These are phyloP conservation scores for Corythornis leucogaster DNA, from an alignment of 2,797 vertebrate genomes.

Conservation along the genomic window DNA sequence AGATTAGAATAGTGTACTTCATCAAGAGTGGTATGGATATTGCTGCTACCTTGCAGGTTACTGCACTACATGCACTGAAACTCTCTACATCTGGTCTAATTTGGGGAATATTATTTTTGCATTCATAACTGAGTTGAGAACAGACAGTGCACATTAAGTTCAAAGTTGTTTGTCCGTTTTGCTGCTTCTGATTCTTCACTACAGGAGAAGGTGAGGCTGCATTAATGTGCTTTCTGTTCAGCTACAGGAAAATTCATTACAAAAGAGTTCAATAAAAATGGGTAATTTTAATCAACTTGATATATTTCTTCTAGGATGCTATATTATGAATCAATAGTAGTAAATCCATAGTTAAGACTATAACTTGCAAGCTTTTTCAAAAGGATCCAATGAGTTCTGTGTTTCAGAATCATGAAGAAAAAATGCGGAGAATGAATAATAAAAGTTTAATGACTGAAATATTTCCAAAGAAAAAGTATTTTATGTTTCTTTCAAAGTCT, in stretches of 20 bases:
- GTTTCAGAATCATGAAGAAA: neutral
- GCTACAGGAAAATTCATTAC: constrained; percentile 33
- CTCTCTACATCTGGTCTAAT: neutral
- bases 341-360: constrained; percentile 14
- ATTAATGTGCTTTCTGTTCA: constrained; percentile 12
- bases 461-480: neutral
- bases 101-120: neutral
- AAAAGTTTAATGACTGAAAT: neutral
- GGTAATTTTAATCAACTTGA: constrained; percentile 45
- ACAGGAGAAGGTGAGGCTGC: neutral
- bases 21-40: rapidly evolving
- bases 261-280: constrained; percentile 31
- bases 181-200: neutral
- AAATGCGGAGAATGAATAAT: neutral
- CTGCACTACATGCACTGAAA: neutral
- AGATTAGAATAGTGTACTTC: neutral
- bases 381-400: neutral
- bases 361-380: neutral
- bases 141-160: neutral
- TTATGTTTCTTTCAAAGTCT: neutral
- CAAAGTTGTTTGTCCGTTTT: neutral
- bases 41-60: neutral
- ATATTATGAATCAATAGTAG: neutral
- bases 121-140: neutral
- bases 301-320: constrained; percentile 5